These are phyloP conservation scores for Monoplex corrugatus DNA, from an alignment of 2,888 invertebrate species.

Conservation along the genomic window DNA sequence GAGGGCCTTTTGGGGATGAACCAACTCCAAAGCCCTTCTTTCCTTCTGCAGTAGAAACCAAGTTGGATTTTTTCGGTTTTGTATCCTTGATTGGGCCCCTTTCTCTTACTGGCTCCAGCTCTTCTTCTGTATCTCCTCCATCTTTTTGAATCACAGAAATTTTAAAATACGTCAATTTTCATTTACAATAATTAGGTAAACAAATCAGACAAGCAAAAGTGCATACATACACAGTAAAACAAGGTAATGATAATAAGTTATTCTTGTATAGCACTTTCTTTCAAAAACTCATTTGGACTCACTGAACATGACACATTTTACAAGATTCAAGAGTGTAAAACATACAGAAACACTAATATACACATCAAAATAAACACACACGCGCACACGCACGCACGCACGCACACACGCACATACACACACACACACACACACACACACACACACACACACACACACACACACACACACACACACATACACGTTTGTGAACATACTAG, in stretches of 20 bases:
- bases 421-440: slow-evolving; percentile 16
- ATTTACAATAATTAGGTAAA: neutral
- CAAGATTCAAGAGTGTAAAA: neutral
- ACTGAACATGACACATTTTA: neutral
- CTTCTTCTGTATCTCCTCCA: slow-evolving; percentile 42
- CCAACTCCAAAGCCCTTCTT: neutral
- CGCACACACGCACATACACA: neutral
- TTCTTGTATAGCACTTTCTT: too few species aligned
- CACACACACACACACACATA: slow-evolving; percentile 28
- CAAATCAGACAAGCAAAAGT: neutral
- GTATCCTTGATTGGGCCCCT: slow-evolving; percentile 13
- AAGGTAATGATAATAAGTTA: neutral
- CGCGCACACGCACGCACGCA: neutral
- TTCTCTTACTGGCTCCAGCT: slow-evolving; percentile 45
- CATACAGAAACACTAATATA: neutral
- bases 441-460: slow-evolving; percentile 31
- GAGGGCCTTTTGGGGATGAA: neutral
- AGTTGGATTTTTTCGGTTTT: slow-evolving; percentile 26
- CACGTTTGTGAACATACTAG: neutral
- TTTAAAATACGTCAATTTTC: too few species aligned
- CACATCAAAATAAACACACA: neutral
- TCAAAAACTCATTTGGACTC: too few species aligned
- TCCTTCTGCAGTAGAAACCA: neutral
- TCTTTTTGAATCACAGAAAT: neutral
- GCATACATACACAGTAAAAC: neutral